Percentiles rank a stretch among this genome's conserved stretches.
These are phyloP conservation scores for Enteromius paludinosus DNA, from an alignment of 2,797 vertebrate species.

Conservation along the genomic window DNA sequence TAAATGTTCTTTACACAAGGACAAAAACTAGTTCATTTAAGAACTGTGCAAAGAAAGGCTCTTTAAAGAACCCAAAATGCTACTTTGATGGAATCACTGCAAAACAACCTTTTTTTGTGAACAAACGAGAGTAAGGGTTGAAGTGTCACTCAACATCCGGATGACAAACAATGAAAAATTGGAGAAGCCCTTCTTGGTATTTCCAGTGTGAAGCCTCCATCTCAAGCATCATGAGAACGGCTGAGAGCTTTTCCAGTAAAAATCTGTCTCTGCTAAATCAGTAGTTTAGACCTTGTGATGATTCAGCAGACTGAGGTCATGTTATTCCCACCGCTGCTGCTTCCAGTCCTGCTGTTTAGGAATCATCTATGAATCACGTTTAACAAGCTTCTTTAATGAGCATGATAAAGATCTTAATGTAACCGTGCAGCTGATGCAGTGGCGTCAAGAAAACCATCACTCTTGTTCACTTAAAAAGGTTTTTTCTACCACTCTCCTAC, in stretches of 20 bases:
- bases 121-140: neutral
- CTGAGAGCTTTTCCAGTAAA: neutral
- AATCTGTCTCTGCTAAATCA: neutral
- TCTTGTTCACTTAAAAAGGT: neutral
- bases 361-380: neutral
- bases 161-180: neutral
- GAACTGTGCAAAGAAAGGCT: too few relatives aligned
- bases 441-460: neutral
- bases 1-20: neutral
- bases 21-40: too few relatives aligned
- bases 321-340: neutral
- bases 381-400: neutral
- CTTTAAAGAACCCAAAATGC: neutral
- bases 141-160: neutral
- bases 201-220: neutral
- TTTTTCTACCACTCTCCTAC: neutral
- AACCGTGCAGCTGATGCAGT: neutral
- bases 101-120: neutral
- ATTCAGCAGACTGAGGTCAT: neutral
- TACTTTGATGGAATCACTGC: neutral
- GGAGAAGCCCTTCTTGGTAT: neutral
- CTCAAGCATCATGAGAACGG: neutral
- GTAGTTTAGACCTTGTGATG: neutral
- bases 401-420: neutral
- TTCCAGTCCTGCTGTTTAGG: neutral